Evolutionary conservation across 2,797 vertebrate genomes (phyloP), one percentile per base, ranked within the genome.

Genomic region (Onychomys arenicola): DNA sequence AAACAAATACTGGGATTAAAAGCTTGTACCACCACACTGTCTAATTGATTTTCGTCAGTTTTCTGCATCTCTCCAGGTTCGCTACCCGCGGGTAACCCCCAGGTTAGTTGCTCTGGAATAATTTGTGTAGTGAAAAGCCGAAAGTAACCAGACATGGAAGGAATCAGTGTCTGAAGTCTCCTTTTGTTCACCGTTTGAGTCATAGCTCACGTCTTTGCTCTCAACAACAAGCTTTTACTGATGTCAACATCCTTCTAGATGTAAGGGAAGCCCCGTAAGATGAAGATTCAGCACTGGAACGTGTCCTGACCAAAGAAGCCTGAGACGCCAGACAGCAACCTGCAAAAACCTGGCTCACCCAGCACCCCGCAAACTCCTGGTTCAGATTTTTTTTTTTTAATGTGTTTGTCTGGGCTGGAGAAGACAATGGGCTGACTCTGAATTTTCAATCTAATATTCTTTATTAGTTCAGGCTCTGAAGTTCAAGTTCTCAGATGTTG

Each of bases 121-220:
- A 80, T 93, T 32, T 92, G 67, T 25, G 76, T 96, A 95, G 93
- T 91, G 88, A 96, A 91, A 97, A 91, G 90, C 77, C 95, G 67
- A 90, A 91, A 89, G 88, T 90, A 63, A 90, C 90, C 82, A 88
- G 40, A 96, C 57, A 82, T 2, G 69, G 97, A 93, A 97, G 90
- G 34, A 93, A 65, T 94, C 27, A 71, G 46, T 29, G 2, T 61
- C 37, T 27, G 25, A 90, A 52, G 59, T 43, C 94, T 87, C 59
- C n/a, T 46, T 19, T 32, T 27, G 5, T 61, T 73, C 43, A n/a
- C 78, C 21, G 0, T 91, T 69, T 94, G 96, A 97, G 93, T 97
- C 95, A 92, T 1, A 91, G 29, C 34, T 40, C 71, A 81, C 9
- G 21, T 57, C 57, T 93, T 91, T 80, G 17, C 0, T 82, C 59